A percentile compares a stretch with the other conserved stretches of the same genome.
Evolutionary conservation across 2,113 vertebrate species (phyloP).

Genomic region (Isurus oxyrinchus): DNA sequence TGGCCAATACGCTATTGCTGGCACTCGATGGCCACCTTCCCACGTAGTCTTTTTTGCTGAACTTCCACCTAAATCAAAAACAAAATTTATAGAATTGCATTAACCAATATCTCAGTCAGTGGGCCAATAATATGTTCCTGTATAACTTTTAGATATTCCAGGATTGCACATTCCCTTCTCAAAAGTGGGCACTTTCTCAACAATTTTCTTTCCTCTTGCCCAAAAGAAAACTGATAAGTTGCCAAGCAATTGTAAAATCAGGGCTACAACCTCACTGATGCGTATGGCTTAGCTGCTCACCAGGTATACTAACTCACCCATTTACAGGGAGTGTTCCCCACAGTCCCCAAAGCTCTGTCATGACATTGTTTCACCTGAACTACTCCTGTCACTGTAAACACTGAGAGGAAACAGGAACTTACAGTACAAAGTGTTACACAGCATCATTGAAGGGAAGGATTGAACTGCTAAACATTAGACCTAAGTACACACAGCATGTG

Average conservation of each 20-base stretch:
- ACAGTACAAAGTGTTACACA: background rate
- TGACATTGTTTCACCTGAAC: background rate
- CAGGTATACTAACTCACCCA: background rate
- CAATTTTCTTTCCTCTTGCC: background rate
- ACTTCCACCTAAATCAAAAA: slow-evolving; percentile 69
- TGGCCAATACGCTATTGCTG: slow-evolving; percentile 79
- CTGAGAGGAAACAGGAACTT: background rate
- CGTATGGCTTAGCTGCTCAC: background rate
- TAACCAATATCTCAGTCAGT: background rate
- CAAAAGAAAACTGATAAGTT: background rate
- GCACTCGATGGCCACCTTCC: slow-evolving; percentile 91
- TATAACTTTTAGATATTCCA: background rate
- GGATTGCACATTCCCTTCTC: background rate
- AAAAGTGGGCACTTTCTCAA: background rate
- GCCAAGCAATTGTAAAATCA: background rate
- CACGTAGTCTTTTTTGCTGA: slow-evolving; percentile 86
- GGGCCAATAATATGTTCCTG: background rate
- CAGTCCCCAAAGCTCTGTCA: background rate
- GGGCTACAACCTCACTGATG: background rate
- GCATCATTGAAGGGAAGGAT: background rate
- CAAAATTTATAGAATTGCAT: background rate
- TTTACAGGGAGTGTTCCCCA: background rate
- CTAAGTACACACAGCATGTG: background rate
- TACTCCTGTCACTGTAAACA: background rate
- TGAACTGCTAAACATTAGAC: background rate